Percentiles rank a stretch among this genome's conserved stretches.
Evolutionary conservation across 2,888 invertebrate genomes (phyloP).

Genomic region (Zhuqinia jingwanae): DNA sequence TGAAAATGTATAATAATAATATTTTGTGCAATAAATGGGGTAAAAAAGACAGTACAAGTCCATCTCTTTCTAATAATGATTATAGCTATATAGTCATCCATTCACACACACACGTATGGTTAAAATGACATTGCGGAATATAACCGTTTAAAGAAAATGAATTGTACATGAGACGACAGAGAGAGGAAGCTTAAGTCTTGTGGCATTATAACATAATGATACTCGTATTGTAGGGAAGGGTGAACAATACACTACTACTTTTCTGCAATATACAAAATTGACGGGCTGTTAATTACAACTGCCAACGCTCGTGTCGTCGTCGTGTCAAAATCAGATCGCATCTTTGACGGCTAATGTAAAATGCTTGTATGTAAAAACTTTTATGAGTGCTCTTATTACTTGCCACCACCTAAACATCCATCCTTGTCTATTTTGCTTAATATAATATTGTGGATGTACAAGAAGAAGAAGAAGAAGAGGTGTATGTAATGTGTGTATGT

Average conservation of each 20-base stretch:
- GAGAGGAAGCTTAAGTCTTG: not conserved
- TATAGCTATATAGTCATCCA: no score
- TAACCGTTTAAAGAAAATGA: not conserved
- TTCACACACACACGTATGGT: no score
- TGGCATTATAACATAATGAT: not conserved
- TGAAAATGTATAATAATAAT: no score
- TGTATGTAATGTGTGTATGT: no score
- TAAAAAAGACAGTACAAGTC: no score
- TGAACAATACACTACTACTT: conserved; percentile 23
- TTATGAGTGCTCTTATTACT: not conserved
- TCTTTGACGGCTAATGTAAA: conserved; percentile 31
- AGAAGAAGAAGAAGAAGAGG: no score
- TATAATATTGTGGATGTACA: no score
- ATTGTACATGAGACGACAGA: not conserved
- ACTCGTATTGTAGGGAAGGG: not conserved
- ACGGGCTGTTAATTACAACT: conserved; percentile 67
- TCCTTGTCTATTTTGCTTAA: no score
- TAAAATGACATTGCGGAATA: conserved; percentile 5
- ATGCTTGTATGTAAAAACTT: conserved; percentile 6
- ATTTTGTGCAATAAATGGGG: no score
- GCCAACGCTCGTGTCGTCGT: conserved; percentile 56
- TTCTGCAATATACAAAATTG: no score
- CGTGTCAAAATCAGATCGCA: conserved; percentile 60
- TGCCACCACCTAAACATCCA: not conserved
- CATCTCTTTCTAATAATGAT: no score